phyloP scores from a whole-genome alignment of 2,888 invertebrate genomes.

The Agrotis segetum region DNA sequence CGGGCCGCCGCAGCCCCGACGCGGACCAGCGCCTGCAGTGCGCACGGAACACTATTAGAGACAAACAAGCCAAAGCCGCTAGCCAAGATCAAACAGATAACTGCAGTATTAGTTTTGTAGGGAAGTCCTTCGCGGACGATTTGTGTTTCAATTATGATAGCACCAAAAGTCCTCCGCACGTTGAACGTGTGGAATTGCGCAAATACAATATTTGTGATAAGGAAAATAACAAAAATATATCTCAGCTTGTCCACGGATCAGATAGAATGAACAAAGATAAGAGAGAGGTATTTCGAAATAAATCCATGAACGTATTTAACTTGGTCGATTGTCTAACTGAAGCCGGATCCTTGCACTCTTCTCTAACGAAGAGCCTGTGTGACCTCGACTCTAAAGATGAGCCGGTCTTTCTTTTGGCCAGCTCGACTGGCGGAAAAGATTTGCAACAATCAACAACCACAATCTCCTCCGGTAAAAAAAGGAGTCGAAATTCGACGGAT shows the following conservation, averaged over 20 bases:
- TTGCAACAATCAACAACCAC: slow-evolving; percentile 86
- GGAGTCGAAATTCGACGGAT: slow-evolving; percentile 88
- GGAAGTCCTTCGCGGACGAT: slow-evolving; percentile 79
- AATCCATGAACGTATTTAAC: slow-evolving; percentile 88
- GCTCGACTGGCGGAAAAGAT: slow-evolving; percentile 80
- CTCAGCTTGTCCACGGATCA: slow-evolving; percentile 75
- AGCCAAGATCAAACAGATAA: slow-evolving; percentile 75
- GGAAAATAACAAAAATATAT: slow-evolving; percentile 81
- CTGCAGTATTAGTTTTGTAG: slow-evolving; percentile 81
- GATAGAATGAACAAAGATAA: slow-evolving; percentile 82
- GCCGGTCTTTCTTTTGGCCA: slow-evolving; percentile 80
- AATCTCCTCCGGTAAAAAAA: slow-evolving; percentile 88
- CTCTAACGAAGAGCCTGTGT: slow-evolving; percentile 87
- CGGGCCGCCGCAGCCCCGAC: slow-evolving; percentile 81
- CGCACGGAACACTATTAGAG: slow-evolving; percentile 80
- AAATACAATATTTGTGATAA: slow-evolving; percentile 81
- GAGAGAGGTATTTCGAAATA: slow-evolving; percentile 88
- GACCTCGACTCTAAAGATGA: slow-evolving; percentile 87
- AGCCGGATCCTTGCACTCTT: slow-evolving; percentile 85
- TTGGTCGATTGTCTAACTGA: slow-evolving; percentile 87
- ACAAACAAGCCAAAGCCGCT: slow-evolving; percentile 72
- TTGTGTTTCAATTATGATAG: slow-evolving; percentile 72
- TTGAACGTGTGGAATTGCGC: slow-evolving; percentile 75
- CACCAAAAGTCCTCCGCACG: slow-evolving; percentile 70
- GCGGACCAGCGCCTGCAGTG: slow-evolving; percentile 75